Evolutionary conservation across 2,888 invertebrate genomes (phyloP), one percentile per base, ranked within the genome.

Genomic region (Chrysodeixis includens): DNA sequence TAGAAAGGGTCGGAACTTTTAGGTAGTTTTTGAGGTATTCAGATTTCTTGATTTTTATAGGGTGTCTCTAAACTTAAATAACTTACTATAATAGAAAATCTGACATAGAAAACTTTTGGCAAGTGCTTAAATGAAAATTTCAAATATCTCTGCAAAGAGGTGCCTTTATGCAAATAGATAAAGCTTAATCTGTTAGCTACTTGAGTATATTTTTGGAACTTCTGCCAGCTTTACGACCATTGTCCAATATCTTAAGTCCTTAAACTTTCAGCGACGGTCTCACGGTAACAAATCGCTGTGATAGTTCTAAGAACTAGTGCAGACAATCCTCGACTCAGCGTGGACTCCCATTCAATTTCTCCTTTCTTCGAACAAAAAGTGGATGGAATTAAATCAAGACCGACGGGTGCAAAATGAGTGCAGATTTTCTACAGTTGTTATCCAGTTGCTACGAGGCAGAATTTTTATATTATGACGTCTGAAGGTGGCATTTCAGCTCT

Each of bases 341-440:
- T 20, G 32, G 53, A 74, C 53, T 46, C 20, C 12, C 61, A 57
- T 63, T 61, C 58, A 68, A 58, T 71, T 53, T 26, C 7, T 32
- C 61, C 55, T 68, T 18, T 44, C 30, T 56, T 16, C 2, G n/a
- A 55, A 61, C 35, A 30, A 61, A 66, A 67, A 10, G 40, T 58
- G 51, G 35, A 26, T 20, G 26, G 12, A 57, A 7, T 30, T 14
- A 0, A 20, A 12, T 66, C 57, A 26, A 60, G 5, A n/a, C 46
- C 0, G 46, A 49, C 20, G n/a, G 40, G n/a, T 40, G 40, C 46
- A 7, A 18, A 14, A 49, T 10, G 18, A 3, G 18, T 20, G 10
- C 10, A 20, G 20, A 20, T 49, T n/a, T 18, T 20, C 16, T 3
- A 6, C 20, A 3, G 3, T 49, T 18, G 18, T 16, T 10, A 18